Conservation (phyloP, 2,797 vertebrate species). For the Thaleichthys pacificus region DNA sequence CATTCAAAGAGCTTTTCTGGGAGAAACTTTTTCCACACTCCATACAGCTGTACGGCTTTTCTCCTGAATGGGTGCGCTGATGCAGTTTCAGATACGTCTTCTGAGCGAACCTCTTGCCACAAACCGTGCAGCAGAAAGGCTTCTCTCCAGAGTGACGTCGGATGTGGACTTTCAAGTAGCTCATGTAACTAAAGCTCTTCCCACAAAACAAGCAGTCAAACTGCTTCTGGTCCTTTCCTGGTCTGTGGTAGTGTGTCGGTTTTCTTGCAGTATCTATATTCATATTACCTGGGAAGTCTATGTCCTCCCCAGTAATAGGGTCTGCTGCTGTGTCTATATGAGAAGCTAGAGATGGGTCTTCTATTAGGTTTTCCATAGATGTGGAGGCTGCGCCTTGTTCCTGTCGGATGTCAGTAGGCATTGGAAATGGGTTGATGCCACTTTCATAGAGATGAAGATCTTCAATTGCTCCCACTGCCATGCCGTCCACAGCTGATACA, state of each 20-base stretch:
- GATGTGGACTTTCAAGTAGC: constrained; percentile 78
- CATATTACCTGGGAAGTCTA: constrained; percentile 43
- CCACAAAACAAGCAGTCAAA: constrained; percentile 79
- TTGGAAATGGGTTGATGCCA: constrained; percentile 56
- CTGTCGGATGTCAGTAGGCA: constrained; percentile 49
- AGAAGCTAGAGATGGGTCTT: constrained; percentile 56
- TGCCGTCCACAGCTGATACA: constrained; percentile 56
- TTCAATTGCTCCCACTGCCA: constrained; percentile 56
- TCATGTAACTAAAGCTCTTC: constrained; percentile 76
- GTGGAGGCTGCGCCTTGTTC: constrained; percentile 52
- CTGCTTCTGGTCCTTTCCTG: constrained; percentile 55
- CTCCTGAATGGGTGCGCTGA: constrained; percentile 77
- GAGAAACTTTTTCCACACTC: constrained; percentile 79
- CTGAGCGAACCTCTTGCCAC: constrained; percentile 78
- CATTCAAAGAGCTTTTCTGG: constrained; percentile 80
- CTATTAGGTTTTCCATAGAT: constrained; percentile 68
- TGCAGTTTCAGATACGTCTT: constrained; percentile 79
- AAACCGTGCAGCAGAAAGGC: constrained; percentile 75
- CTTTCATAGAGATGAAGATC: constrained; percentile 65
- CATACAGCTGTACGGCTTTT: constrained; percentile 78
- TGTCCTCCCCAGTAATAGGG: constrained; percentile 36
- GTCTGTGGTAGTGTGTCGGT: constrained; percentile 37
- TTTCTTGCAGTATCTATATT: constrained; percentile 56
- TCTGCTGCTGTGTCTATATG: constrained; percentile 50
- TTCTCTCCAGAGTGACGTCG: constrained; percentile 78